These are phyloP conservation scores for Pluvianellus socialis DNA, from an alignment of 2,113 vertebrate genomes.

Conservation along the genomic window DNA sequence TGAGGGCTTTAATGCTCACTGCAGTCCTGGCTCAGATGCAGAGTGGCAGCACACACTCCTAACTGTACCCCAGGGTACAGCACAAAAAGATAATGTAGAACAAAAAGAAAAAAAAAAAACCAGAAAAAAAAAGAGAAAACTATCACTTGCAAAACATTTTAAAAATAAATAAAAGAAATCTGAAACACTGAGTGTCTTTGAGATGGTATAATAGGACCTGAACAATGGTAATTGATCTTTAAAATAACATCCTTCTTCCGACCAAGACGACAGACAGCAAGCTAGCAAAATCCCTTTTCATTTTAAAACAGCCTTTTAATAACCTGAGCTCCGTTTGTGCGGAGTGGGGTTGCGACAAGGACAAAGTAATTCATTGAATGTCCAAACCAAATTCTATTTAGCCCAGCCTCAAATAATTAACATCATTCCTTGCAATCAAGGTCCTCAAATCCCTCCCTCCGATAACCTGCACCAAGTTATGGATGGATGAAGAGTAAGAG, in stretches of 20 bases:
- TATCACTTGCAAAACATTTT: neutral
- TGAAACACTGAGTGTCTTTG: neutral
- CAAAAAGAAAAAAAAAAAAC: neutral
- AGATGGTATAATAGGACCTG: neutral
- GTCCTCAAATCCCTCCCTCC: neutral
- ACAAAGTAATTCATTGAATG: neutral
- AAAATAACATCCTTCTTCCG: neutral
- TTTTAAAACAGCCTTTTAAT: neutral
- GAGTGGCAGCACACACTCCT: conserved; percentile 29
- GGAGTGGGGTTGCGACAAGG: neutral
- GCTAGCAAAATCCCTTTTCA: neutral
- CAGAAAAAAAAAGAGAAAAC: neutral
- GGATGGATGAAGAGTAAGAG: neutral
- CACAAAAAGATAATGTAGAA: neutral
- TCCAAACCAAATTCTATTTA: neutral
- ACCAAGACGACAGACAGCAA: neutral
- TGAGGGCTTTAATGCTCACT: neutral
- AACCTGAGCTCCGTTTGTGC: neutral
- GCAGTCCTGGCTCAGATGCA: conserved; percentile 46
- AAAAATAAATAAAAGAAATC: neutral
- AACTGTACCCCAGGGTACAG: conserved; percentile 29
- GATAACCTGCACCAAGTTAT: neutral
- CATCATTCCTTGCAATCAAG: neutral
- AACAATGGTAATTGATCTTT: neutral
- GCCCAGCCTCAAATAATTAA: neutral